A percentile compares a stretch with the other conserved stretches of the same genome.
phyloP scores from a whole-genome alignment of 2,797 vertebrate genomes.

The Periparus ater region DNA sequence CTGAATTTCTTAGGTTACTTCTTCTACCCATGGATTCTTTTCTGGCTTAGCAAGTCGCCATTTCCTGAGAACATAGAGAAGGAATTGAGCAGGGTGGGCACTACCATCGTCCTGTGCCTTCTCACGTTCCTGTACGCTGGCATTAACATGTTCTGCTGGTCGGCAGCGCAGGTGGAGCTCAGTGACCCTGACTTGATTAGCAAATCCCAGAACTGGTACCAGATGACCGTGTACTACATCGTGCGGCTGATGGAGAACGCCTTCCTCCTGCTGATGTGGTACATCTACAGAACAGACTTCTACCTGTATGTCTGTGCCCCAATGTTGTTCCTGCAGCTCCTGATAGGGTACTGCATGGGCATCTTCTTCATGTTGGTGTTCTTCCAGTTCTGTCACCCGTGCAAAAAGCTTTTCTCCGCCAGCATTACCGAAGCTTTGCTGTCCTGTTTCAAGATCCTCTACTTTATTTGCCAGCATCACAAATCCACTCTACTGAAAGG shows the following conservation, averaged over 20 bases:
- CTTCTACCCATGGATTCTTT: slow-evolving; percentile 91
- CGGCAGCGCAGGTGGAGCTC: slow-evolving; percentile 92
- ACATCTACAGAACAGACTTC: slow-evolving; percentile 88
- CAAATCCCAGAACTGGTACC: slow-evolving; percentile 93
- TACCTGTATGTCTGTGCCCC: slow-evolving; percentile 88
- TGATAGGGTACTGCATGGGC: slow-evolving; percentile 85
- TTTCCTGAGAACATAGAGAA: slow-evolving; percentile 97
- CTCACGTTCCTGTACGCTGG: slow-evolving; percentile 95
- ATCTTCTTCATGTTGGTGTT: slow-evolving; percentile 96
- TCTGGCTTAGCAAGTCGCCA: slow-evolving; percentile 91
- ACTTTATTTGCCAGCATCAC: slow-evolving; percentile 69
- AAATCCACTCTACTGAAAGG: slow-evolving; percentile 41
- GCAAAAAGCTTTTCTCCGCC: slow-evolving; percentile 91
- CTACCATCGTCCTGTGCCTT: slow-evolving; percentile 89
- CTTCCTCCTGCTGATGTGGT: slow-evolving; percentile 90
- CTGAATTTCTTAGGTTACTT: slow-evolving; percentile 92
- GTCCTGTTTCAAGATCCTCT: slow-evolving; percentile 82
- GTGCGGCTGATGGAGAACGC: slow-evolving; percentile 91
- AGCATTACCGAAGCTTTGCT: slow-evolving; percentile 84
- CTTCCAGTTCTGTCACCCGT: slow-evolving; percentile 96
- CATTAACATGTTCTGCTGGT: slow-evolving; percentile 99
- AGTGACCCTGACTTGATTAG: slow-evolving; percentile 92
- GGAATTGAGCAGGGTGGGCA: slow-evolving; percentile 89
- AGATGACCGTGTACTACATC: slow-evolving; percentile 89
- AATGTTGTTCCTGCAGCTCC: slow-evolving; percentile 86